Evolutionary conservation across 2,797 vertebrate species (phyloP).

Genomic region (Cetoscarus ocellatus): DNA sequence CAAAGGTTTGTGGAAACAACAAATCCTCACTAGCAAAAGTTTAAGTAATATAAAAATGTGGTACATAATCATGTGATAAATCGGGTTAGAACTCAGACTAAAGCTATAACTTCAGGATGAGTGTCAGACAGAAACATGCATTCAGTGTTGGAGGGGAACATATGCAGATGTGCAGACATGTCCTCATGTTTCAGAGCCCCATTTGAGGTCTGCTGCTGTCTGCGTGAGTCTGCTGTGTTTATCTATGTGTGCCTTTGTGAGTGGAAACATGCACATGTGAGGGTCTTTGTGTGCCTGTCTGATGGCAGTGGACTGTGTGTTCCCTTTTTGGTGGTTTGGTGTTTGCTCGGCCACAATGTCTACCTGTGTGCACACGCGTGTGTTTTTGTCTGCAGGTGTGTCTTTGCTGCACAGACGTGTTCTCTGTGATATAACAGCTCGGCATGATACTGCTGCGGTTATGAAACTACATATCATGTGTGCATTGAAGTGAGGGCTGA

Average conservation of each 20-base stretch:
- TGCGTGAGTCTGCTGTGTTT: constrained; percentile 6
- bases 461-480: constrained; percentile 11
- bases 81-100: too few species aligned
- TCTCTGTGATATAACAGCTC: constrained; percentile 32
- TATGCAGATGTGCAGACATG: constrained; percentile 1
- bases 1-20: too few species aligned
- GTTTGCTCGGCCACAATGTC: constrained; percentile 18
- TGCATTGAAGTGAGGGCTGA: not conserved
- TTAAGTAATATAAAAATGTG: too few species aligned
- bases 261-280: constrained; percentile 12
- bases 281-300: constrained; percentile 14
- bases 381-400: constrained; percentile 25
- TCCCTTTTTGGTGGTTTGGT: constrained; percentile 25
- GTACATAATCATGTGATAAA: too few species aligned
- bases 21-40: too few species aligned
- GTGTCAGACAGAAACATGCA: constrained; percentile 12
- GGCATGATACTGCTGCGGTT: constrained; percentile 6
- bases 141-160: constrained; percentile 7
- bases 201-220: constrained; percentile 11
- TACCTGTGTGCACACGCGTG: constrained; percentile 37
- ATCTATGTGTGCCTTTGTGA: constrained; percentile 11
- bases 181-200: not conserved
- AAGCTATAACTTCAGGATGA: too few species aligned
- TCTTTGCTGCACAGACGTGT: not conserved
- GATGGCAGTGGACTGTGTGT: not conserved